These are phyloP conservation scores for Formica selysi DNA, from an alignment of 1,140 invertebrate species.

Conservation along the genomic window DNA sequence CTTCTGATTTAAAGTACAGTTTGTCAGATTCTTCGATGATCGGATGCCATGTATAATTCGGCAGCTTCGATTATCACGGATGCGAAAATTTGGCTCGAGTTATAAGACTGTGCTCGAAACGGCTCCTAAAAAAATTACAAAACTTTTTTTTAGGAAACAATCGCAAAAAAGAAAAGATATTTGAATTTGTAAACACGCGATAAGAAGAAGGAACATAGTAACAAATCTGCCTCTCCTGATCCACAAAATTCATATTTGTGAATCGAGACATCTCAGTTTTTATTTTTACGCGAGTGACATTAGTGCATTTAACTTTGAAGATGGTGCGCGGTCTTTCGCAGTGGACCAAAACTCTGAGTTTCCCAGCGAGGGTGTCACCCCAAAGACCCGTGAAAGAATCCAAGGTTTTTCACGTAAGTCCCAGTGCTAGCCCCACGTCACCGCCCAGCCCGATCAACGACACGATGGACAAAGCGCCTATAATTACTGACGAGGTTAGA, in stretches of 20 bases:
- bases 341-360: constrained; percentile 95
- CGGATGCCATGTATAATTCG: neutral
- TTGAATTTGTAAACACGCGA: neutral
- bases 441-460: constrained; percentile 86
- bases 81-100: neutral
- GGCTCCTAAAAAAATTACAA: too few species aligned
- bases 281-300: constrained; percentile 29
- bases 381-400: constrained; percentile 91
- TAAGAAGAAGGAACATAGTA: neutral
- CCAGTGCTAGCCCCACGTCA: constrained; percentile 85
- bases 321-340: constrained; percentile 94
- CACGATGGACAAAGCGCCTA: constrained; percentile 85
- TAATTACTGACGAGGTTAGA: constrained; percentile 84
- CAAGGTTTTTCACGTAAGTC: constrained; percentile 82
- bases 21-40: neutral
- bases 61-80: neutral
- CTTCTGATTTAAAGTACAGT: neutral
- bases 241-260: constrained; percentile 5
- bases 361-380: constrained; percentile 92
- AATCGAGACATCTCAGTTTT: constrained; percentile 28
- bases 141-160: too few species aligned
- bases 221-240: neutral
- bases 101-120: too few species aligned
- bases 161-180: too few species aligned
- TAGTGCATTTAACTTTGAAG: constrained; percentile 65